phyloP scores from a whole-genome alignment of 2,888 invertebrate genomes.

The Drosophila anceps region DNA sequence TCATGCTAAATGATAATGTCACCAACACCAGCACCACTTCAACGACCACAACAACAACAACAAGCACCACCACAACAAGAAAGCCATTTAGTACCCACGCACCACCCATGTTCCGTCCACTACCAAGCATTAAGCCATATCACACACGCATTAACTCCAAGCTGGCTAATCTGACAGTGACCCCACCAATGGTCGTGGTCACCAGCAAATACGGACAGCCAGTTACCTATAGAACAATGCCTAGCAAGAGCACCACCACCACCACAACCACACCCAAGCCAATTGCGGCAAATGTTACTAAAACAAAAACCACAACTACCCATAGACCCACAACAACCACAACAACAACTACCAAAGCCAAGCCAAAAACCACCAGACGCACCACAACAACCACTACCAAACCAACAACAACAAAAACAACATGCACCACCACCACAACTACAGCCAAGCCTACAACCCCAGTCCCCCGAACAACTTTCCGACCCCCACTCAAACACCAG shows the following conservation, averaged over 20 bases:
- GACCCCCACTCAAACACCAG: constrained; percentile 28
- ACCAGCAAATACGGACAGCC: constrained; percentile 65
- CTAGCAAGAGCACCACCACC: constrained; percentile 18
- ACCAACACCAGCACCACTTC: constrained; percentile 34
- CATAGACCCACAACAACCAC: constrained; percentile 27
- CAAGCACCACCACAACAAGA: constrained; percentile 32
- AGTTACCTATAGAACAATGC: constrained; percentile 65
- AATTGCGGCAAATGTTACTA: background rate
- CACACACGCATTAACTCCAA: constrained; percentile 81
- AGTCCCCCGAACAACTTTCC: constrained; percentile 9
- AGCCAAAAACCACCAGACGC: constrained; percentile 33
- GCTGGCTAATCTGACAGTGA: constrained; percentile 78
- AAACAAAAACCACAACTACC: constrained; percentile 25
- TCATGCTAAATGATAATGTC: constrained; percentile 61
- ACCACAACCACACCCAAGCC: constrained; percentile 25
- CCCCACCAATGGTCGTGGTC: constrained; percentile 69
- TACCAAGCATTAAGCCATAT: constrained; percentile 67
- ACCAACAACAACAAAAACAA: constrained; percentile 14
- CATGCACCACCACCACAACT: constrained; percentile 30
- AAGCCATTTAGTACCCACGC: constrained; percentile 37
- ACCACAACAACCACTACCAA: constrained; percentile 34
- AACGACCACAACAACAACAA: constrained; percentile 24
- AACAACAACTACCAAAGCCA: constrained; percentile 31
- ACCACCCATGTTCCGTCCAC: constrained; percentile 76
- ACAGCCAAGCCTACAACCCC: constrained; percentile 17